A percentile compares a stretch with the other conserved stretches of the same genome.
These are phyloP conservation scores for Eulimnadia texana DNA, from an alignment of 1,140 invertebrate species.

Conservation along the genomic window DNA sequence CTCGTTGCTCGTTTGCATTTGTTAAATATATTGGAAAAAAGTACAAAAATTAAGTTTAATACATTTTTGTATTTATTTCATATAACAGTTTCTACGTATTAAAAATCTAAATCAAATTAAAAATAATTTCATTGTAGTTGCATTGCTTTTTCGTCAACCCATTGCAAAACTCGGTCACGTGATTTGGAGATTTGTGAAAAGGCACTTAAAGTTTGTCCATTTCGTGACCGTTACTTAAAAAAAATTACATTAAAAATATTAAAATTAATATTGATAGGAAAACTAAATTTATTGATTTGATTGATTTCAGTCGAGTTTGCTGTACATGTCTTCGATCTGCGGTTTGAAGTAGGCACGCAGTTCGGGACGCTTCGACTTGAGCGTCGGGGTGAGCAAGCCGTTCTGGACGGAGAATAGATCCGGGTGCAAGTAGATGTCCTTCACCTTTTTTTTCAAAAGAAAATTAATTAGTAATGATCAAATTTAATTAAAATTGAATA, in stretches of 20 bases:
- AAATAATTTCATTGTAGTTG: neutral
- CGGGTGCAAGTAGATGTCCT: constrained; percentile 84
- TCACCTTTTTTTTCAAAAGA: constrained; percentile 40
- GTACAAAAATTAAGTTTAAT: neutral
- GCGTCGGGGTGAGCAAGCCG: constrained; percentile 85
- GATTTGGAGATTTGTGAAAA: too few relatives aligned
- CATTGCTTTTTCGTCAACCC: neutral
- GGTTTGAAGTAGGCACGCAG: constrained; percentile 78
- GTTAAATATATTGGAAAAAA: neutral
- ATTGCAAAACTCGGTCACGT: neutral
- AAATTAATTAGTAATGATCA: neutral
- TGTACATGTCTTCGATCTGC: constrained; percentile 81
- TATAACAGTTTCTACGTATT: neutral
- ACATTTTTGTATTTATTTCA: neutral
- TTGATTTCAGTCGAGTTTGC: constrained; percentile 30
- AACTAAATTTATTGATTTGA: neutral
- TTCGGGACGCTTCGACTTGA: constrained; percentile 86
- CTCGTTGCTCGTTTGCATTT: neutral
- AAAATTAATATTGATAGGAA: neutral
- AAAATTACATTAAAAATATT: neutral
- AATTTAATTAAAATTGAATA: constrained; percentile 3
- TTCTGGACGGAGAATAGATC: constrained; percentile 94
- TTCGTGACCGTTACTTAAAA: neutral
- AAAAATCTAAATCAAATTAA: neutral
- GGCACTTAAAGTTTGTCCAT: too few relatives aligned